Percentiles rank a stretch among this genome's conserved stretches.
Evolutionary conservation across 2,888 invertebrate species (phyloP).

Genomic region (Pseudanteris insignis): DNA sequence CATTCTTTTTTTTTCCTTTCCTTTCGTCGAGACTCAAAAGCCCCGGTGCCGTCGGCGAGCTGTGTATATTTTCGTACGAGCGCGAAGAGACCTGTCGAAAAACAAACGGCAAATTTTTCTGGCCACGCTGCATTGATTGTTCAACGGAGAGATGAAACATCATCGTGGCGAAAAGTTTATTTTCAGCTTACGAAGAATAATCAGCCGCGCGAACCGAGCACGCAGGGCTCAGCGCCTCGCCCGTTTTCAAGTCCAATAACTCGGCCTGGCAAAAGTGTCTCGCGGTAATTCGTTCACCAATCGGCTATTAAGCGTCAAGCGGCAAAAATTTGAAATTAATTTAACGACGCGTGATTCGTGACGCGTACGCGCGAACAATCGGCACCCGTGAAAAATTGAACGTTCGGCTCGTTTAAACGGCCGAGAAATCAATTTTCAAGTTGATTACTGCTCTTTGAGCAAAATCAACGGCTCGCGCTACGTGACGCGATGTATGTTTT

Average conservation of each 20-base stretch:
- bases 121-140: background rate
- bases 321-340: no score
- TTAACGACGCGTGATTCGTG: no score
- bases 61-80: background rate
- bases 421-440: no score
- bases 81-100: background rate
- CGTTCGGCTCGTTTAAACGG: no score
- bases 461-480: background rate
- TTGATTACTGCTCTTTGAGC: background rate
- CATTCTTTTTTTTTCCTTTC: no score
- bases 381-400: no score
- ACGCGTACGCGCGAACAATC: no score
- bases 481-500: slow-evolving; percentile 2
- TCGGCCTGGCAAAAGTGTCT: background rate
- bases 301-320: background rate
- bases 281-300: slow-evolving; percentile 6
- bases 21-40: background rate
- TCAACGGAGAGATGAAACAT: slow-evolving; percentile 29
- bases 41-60: no score
- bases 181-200: slow-evolving; percentile 26
- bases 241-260: slow-evolving; percentile 2
- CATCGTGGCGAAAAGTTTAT: slow-evolving; percentile 25
- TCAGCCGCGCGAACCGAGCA: slow-evolving; percentile 15
- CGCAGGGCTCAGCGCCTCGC: slow-evolving; percentile 16
- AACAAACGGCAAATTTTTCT: background rate